phyloP scores from a whole-genome alignment of 2,888 invertebrate species.

The Meloe dianella region DNA sequence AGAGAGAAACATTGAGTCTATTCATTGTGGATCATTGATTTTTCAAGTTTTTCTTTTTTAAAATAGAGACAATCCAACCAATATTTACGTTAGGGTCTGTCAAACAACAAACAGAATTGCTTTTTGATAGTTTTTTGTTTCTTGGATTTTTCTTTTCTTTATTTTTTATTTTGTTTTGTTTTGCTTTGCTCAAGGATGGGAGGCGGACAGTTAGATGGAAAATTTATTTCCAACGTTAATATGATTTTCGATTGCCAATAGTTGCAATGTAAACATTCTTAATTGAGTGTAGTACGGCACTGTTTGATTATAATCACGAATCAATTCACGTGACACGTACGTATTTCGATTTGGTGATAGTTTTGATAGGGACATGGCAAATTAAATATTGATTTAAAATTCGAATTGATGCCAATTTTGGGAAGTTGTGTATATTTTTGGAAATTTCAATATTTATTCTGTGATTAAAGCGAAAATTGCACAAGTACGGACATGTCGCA shows the following conservation, averaged over 20 bases:
- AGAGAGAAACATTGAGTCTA: conserved; percentile 31
- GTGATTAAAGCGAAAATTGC: too few species aligned
- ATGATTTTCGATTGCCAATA: neutral
- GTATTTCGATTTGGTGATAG: neutral
- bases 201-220: neutral
- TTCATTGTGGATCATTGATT: conserved; percentile 31
- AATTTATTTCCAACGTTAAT: neutral
- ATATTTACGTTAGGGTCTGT: conserved; percentile 9
- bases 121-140: neutral
- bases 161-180: neutral
- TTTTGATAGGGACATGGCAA: neutral
- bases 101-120: neutral
- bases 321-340: neutral
- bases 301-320: conserved; percentile 7
- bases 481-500: too few species aligned
- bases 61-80: neutral
- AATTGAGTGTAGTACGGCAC: neutral
- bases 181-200: neutral
- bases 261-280: conserved; percentile 1
- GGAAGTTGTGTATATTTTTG: too few species aligned
- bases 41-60: conserved; percentile 3
- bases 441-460: too few species aligned
- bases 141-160: too few species aligned
- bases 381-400: neutral
- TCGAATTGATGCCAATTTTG: too few species aligned